A percentile compares a stretch with the other conserved stretches of the same genome.
These are phyloP conservation scores for Tipula vernalis DNA, from an alignment of 2,888 invertebrate species.

Conservation along the genomic window DNA sequence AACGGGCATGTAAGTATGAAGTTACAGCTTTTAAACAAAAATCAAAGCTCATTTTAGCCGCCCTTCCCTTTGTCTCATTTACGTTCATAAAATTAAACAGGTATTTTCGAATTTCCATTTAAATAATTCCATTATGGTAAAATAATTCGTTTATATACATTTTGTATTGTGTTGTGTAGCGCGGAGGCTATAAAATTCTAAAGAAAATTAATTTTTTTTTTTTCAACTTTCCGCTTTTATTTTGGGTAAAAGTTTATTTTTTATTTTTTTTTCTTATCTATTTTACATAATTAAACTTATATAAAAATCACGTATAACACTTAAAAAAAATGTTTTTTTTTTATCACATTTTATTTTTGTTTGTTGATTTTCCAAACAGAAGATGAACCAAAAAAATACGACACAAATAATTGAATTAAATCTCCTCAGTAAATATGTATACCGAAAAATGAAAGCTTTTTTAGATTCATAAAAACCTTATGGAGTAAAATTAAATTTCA, in stretches of 20 bases:
- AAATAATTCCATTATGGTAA: neutral
- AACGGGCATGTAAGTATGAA: neutral
- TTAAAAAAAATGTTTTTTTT: neutral
- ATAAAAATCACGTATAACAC: neutral
- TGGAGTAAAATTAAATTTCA: neutral
- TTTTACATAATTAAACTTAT: neutral
- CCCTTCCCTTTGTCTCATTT: neutral
- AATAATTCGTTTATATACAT: neutral
- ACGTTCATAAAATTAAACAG: neutral
- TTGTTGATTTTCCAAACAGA: neutral
- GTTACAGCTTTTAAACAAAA: neutral
- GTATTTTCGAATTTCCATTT: neutral
- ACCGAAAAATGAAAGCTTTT: neutral
- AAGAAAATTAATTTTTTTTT: neutral
- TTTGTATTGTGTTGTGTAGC: neutral
- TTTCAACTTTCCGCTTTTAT: neutral
- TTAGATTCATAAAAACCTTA: neutral
- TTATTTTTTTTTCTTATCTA: neutral
- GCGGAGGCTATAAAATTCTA: neutral
- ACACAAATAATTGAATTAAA: neutral
- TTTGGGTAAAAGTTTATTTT: neutral
- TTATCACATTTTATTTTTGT: neutral
- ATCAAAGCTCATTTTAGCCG: neutral
- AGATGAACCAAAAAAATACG: neutral
- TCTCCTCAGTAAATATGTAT: neutral